A percentile compares a stretch with the other conserved stretches of the same genome.
Evolutionary conservation across 2,888 invertebrate genomes (phyloP).

Genomic region (Aspidapion aeneum): DNA sequence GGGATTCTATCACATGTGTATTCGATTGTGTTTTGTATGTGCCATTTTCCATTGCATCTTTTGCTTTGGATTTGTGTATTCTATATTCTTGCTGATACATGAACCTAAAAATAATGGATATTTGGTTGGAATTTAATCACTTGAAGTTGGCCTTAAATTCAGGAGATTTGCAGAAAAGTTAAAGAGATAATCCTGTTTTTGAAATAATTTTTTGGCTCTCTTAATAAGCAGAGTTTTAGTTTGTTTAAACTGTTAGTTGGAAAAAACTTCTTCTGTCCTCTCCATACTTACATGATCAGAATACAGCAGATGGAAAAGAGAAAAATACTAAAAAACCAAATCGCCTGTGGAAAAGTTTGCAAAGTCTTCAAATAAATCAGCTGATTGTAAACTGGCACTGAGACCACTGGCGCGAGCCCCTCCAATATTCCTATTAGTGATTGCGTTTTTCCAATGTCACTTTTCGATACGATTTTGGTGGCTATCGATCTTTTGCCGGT

Average conservation of each 20-base stretch:
- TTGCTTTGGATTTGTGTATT: neutral
- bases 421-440: constrained; percentile 60
- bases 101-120: neutral
- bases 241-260: too few relatives aligned
- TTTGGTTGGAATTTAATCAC: too few relatives aligned
- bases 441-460: constrained; percentile 44
- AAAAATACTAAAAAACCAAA: constrained; percentile 52
- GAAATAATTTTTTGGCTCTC: too few relatives aligned
- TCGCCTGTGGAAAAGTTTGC: constrained; percentile 52
- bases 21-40: constrained; percentile 1
- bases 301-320: constrained; percentile 30
- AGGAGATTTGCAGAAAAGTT: neutral
- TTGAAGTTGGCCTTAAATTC: too few relatives aligned
- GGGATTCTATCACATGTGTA: constrained; percentile 4
- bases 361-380: constrained; percentile 53
- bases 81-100: neutral
- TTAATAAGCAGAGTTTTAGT: too few relatives aligned
- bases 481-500: constrained; percentile 42
- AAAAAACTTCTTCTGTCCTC: too few relatives aligned
- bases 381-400: constrained; percentile 54
- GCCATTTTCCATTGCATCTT: neutral
- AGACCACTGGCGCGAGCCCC: constrained; percentile 53
- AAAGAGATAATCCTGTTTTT: too few relatives aligned
- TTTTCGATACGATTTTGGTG: constrained; percentile 42
- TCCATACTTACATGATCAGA: constrained; percentile 33